Conservation (phyloP, 2,888 invertebrate species). For the Tinea pellionella region DNA sequence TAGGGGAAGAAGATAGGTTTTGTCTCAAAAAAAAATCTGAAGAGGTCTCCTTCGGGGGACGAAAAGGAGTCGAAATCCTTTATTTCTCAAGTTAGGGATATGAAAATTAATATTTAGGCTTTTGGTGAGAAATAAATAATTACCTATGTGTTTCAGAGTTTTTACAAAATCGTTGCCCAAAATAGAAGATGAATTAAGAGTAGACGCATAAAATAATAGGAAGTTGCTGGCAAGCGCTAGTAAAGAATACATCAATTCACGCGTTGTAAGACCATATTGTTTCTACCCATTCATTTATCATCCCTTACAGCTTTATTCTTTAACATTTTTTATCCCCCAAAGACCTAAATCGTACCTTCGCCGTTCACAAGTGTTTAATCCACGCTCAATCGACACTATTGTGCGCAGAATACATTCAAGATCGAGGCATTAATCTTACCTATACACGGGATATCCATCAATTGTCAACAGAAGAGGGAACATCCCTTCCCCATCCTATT, state of each 20-base stretch:
- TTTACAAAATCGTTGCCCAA: no score
- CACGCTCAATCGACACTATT: slow-evolving; percentile 12
- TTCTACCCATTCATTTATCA: not conserved
- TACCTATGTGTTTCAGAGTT: no score
- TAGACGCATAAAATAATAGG: no score
- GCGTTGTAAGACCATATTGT: not conserved
- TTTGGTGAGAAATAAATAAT: no score
- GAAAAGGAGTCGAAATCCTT: no score
- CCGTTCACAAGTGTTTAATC: slow-evolving; percentile 8
- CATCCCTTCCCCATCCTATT: slow-evolving; percentile 25
- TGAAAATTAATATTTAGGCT: no score
- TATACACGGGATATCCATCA: slow-evolving; percentile 69
- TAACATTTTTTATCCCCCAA: not conserved
- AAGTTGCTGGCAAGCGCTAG: no score
- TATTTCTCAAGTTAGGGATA: no score
- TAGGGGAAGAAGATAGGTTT: no score
- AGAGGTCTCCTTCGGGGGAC: no score
- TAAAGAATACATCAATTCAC: not conserved
- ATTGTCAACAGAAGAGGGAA: slow-evolving; percentile 61
- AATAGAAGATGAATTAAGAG: no score
- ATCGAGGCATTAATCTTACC: slow-evolving; percentile 57
- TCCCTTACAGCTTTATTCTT: not conserved
- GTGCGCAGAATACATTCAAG: slow-evolving; percentile 1
- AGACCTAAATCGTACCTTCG: not conserved
- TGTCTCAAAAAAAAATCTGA: no score